These are phyloP conservation scores for Agrochola lychnidis DNA, from an alignment of 2,888 invertebrate species.

Conservation along the genomic window DNA sequence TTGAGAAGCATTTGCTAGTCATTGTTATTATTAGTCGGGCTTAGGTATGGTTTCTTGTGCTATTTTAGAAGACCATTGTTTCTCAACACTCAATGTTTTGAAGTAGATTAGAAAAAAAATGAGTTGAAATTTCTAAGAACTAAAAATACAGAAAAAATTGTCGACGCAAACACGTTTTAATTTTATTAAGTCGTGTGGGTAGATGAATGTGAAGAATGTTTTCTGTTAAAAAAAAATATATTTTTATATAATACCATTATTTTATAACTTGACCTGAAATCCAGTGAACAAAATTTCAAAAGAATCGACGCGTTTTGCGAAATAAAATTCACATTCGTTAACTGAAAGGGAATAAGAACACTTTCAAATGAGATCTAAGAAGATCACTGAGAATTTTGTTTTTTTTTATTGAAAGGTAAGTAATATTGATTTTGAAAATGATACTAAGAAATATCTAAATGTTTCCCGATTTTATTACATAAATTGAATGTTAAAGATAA, in stretches of 20 bases:
- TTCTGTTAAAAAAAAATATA: conserved; percentile 36
- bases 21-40: neutral
- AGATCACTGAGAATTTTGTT: neutral
- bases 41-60: neutral
- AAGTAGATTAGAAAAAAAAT: neutral
- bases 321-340: conserved; percentile 34
- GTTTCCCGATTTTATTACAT: neutral
- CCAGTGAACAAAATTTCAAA: conserved; percentile 28
- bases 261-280: conserved; percentile 22
- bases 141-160: neutral
- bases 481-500: neutral
- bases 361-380: conserved; percentile 1
- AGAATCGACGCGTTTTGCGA: conserved; percentile 12
- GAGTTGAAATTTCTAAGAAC: neutral
- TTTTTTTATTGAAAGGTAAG: conserved; percentile 2
- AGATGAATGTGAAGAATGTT: conserved; percentile 25
- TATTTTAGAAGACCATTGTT: neutral
- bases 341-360: conserved; percentile 27
- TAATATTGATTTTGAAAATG: conserved; percentile 19
- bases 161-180: neutral
- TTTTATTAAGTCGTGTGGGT: conserved; percentile 14
- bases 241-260: conserved; percentile 32
- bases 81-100: neutral
- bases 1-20: conserved; percentile 35
- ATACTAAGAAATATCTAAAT: neutral